Percentiles rank a stretch among this genome's conserved stretches.
These are phyloP conservation scores for Iguana delicatissima DNA, from an alignment of 2,797 vertebrate genomes.

Conservation along the genomic window DNA sequence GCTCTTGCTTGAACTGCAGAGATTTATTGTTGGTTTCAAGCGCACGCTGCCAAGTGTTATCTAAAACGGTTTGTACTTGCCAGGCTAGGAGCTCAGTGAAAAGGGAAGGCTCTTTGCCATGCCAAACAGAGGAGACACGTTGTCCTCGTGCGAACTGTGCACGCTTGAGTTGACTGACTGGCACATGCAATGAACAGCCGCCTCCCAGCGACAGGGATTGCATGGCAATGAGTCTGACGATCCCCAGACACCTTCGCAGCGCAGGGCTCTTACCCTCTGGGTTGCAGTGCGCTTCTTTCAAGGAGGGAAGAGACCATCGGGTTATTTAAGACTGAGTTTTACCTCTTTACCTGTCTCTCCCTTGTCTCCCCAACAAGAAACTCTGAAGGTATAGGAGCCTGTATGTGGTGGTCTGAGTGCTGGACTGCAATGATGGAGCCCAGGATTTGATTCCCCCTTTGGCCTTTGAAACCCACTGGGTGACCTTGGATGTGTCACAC, in stretches of 20 bases:
- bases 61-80: constrained; percentile 61
- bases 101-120: constrained; percentile 41
- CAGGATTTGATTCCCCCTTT: too few species aligned
- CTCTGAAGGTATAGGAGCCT: neutral
- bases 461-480: too few species aligned
- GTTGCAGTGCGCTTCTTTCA: neutral
- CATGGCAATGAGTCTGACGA: neutral
- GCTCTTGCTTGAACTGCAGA: constrained; percentile 56
- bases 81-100: constrained; percentile 35
- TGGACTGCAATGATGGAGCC: too few species aligned
- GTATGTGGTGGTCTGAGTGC: too few species aligned
- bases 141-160: constrained; percentile 47
- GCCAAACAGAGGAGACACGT: neutral
- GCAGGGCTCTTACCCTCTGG: neutral
- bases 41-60: constrained; percentile 44
- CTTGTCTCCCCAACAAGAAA: neutral
- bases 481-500: too few species aligned
- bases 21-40: constrained; percentile 65
- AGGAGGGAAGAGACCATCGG: neutral
- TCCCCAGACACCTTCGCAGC: neutral
- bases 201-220: neutral
- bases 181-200: neutral
- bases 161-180: neutral
- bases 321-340: neutral
- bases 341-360: neutral